Evolutionary conservation across 2,888 invertebrate genomes (phyloP).

Genomic region (Mycogona germanica): DNA sequence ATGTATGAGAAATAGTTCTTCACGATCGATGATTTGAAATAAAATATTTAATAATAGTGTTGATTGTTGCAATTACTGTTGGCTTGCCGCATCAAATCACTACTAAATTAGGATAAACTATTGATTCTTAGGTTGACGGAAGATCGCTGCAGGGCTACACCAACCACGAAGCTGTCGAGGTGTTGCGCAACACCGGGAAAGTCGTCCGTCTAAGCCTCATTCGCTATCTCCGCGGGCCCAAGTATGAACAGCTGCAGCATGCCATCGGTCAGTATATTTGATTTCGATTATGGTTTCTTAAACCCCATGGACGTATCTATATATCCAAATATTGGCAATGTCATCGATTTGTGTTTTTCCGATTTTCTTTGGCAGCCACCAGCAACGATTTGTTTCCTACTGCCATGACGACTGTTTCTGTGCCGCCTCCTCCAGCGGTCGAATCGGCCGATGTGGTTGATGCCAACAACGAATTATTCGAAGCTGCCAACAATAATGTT

Average conservation of each 20-base stretch:
- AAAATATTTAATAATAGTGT: neutral
- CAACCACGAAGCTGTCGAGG: slow-evolving; percentile 95
- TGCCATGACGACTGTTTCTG: too few species aligned
- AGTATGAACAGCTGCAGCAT: slow-evolving; percentile 75
- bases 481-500: slow-evolving; percentile 12
- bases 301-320: neutral
- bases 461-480: too few species aligned
- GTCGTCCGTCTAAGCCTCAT: slow-evolving; percentile 79
- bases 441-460: too few species aligned
- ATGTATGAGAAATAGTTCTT: neutral
- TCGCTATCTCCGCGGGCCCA: slow-evolving; percentile 78
- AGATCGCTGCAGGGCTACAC: slow-evolving; percentile 87
- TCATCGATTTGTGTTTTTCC: too few species aligned
- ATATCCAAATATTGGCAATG: too few species aligned
- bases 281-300: neutral
- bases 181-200: slow-evolving; percentile 84
- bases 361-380: too few species aligned
- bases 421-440: too few species aligned
- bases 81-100: too few species aligned
- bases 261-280: slow-evolving; percentile 46
- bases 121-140: slow-evolving; percentile 76
- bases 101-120: too few species aligned
- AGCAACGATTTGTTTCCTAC: too few species aligned
- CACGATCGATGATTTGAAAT: neutral
- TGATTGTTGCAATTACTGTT: too few species aligned